Base-by-base conservation (phyloP, 2,888 invertebrate species). In the Mythimna impura region DNA sequence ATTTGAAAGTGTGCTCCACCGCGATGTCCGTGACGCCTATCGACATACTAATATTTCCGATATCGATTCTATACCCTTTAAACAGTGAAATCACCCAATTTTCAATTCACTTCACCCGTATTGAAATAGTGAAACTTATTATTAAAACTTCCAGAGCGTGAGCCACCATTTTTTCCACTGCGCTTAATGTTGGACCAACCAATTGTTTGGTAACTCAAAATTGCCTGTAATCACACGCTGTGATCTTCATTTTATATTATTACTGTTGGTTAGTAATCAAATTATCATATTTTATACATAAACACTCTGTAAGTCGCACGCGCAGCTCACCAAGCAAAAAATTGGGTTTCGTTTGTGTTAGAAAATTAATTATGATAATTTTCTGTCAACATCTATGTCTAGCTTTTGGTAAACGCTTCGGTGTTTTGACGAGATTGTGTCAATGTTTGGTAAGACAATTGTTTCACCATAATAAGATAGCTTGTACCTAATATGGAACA, bases 1-100 rank as follows among this genome's bases (percentile, higher is more conserved):
- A 94, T 95, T 95, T 94, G 94, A 95, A 95, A 96, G 94, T 95
- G 92, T 94, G 90, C 89, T 90, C 89, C 87, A 89, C 69, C 76
- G 61, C 70, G 62, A 62, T 71, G 90, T 90, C 65, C 54, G 70
- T 73, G 60, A 65, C 65, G 89, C 90, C 89, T 92, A 92, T 92
- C 91, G 91, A 90, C 90, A 89, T 88, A 88, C 88, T 80, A 87
- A 90, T 85, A 88, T 88, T 87, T 89, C 92, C 85, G 86, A 88
- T 71, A 70, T 62, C 72, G 36, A 76, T 73, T 74, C 73, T 73
- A 86, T 87, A 73, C 64, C 81, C 87, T 87, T 87, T 88, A 76
- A 78, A 82, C 43, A 80, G 64, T 74, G 36, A 77, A 82, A 85
- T 83, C 71, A 66, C 68, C 65, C 55, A 81, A 73, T 72, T 64